phyloP scores from a whole-genome alignment of 2,113 vertebrate species.

The Lucifuga dentata region DNA sequence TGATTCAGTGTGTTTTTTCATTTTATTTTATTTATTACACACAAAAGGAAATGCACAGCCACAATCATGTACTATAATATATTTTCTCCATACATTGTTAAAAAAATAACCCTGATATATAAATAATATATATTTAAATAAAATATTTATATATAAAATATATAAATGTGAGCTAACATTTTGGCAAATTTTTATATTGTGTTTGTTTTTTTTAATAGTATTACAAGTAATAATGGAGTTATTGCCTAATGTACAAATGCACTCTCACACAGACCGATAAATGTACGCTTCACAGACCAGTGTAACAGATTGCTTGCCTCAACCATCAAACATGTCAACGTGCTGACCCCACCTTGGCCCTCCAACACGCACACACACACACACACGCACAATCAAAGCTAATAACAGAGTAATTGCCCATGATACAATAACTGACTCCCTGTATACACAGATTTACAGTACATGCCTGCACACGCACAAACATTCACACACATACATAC shows the following conservation, averaged over 20 bases:
- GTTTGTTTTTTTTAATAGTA: no score
- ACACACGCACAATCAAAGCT: neutral
- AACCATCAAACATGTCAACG: neutral
- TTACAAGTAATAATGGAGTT: no score
- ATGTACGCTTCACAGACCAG: no score
- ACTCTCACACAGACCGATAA: neutral
- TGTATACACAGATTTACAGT: neutral
- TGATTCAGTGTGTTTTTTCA: slow-evolving; percentile 20
- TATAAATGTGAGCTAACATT: no score
- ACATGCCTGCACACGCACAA: neutral
- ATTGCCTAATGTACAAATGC: no score
- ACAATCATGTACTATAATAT: neutral
- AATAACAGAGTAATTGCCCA: neutral
- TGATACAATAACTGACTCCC: no score
- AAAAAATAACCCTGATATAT: no score
- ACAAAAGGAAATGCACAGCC: neutral
- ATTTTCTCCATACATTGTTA: no score
- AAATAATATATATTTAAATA: no score
- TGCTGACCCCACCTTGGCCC: neutral
- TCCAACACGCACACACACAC: slow-evolving; percentile 5
- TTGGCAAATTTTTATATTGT: no score
- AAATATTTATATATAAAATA: no score
- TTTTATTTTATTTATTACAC: neutral
- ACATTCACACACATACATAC: no score
- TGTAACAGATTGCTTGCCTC: neutral